These are phyloP conservation scores for Drosophila mayri DNA, from an alignment of 1,140 invertebrate genomes.

Conservation along the genomic window DNA sequence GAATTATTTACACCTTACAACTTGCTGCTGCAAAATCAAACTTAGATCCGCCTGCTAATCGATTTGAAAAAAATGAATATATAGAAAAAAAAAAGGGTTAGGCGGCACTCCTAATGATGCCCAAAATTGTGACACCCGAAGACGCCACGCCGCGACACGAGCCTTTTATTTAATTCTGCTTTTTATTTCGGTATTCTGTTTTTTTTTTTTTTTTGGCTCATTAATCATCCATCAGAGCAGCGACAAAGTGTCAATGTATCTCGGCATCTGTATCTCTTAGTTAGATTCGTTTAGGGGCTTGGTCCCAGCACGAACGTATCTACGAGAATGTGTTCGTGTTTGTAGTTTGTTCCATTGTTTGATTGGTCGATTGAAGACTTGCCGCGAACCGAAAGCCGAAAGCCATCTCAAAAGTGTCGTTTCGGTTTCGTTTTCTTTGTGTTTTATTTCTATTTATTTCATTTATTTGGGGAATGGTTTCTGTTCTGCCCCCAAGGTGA, in stretches of 20 bases:
- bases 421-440: constrained; percentile 14
- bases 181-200: constrained; percentile 2
- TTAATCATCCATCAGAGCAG: constrained; percentile 77
- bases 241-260: constrained; percentile 69
- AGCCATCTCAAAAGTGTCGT: constrained; percentile 71
- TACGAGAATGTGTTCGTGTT: constrained; percentile 37
- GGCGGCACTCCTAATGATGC: constrained; percentile 78
- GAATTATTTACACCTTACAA: constrained; percentile 84
- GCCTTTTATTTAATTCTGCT: constrained; percentile 39
- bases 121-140: constrained; percentile 78
- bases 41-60: constrained; percentile 82
- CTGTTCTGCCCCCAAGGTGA: constrained; percentile 25
- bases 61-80: constrained; percentile 61
- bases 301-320: constrained; percentile 30
- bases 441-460: background rate
- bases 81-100: constrained; percentile 36
- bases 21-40: constrained; percentile 66
- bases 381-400: constrained; percentile 59
- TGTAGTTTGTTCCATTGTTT: constrained; percentile 61
- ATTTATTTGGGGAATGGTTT: constrained; percentile 34
- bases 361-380: constrained; percentile 74
- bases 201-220: constrained; percentile 49
- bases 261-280: constrained; percentile 37
- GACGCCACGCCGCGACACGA: constrained; percentile 64
- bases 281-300: constrained; percentile 63